phyloP scores from a whole-genome alignment of 2,888 invertebrate genomes.

The Spicauda simplicius region DNA sequence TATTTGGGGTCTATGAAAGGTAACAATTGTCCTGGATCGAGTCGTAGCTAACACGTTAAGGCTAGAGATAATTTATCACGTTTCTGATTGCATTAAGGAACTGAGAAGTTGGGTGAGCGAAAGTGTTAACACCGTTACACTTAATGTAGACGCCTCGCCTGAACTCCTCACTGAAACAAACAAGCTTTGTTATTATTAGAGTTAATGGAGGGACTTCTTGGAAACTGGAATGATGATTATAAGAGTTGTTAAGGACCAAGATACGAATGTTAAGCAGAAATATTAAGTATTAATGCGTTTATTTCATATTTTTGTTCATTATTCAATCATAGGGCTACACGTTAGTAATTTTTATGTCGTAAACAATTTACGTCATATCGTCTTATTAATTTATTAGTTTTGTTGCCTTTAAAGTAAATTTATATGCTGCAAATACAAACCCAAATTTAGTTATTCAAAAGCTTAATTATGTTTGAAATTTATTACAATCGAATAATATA shows the following conservation, averaged over 20 bases:
- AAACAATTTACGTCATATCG: too few species aligned
- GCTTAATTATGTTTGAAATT: too few species aligned
- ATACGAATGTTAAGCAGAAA: not conserved
- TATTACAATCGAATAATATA: too few species aligned
- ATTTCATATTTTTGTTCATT: not conserved
- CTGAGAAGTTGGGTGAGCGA: slow-evolving; percentile 63
- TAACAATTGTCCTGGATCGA: slow-evolving; percentile 41
- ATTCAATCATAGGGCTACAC: too few species aligned
- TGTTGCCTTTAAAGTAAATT: too few species aligned
- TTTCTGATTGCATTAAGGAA: slow-evolving; percentile 69
- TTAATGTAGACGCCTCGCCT: slow-evolving; percentile 61
- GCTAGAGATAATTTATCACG: slow-evolving; percentile 78
- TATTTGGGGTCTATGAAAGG: slow-evolving; percentile 18
- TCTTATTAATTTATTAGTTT: too few species aligned
- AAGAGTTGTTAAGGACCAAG: not conserved
- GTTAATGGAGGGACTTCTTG: slow-evolving; percentile 43
- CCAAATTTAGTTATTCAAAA: too few species aligned
- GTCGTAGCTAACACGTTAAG: slow-evolving; percentile 44
- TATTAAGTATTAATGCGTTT: not conserved
- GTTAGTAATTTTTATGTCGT: too few species aligned
- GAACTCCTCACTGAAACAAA: slow-evolving; percentile 80
- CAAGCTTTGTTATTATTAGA: slow-evolving; percentile 49
- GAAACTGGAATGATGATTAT: slow-evolving; percentile 42
- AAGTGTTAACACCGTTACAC: slow-evolving; percentile 75
- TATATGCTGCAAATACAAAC: too few species aligned